Conservation (phyloP, 2,113 vertebrate genomes). For the Labeo rohita region DNA sequence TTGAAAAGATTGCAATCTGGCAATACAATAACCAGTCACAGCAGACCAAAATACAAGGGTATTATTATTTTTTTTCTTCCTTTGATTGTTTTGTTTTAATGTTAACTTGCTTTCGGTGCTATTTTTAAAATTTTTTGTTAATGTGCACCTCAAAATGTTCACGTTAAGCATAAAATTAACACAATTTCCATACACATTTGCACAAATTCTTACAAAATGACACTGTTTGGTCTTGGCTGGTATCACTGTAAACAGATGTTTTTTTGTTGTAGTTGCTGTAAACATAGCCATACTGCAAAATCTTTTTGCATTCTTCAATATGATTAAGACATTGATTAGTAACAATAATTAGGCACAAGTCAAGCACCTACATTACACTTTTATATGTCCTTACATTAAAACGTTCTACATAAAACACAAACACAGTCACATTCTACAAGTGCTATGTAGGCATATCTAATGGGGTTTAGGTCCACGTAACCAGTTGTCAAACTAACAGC, state of each 20-base stretch:
- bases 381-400: slow-evolving; percentile 69
- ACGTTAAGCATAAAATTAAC: not conserved
- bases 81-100: slow-evolving; percentile 28
- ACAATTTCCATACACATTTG: slow-evolving; percentile 9
- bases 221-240: slow-evolving; percentile 74
- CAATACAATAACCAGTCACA: slow-evolving; percentile 65
- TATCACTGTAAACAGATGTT: slow-evolving; percentile 70
- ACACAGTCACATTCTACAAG: slow-evolving; percentile 54
- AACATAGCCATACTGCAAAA: slow-evolving; percentile 59
- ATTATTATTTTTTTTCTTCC: slow-evolving; percentile 36
- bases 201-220: slow-evolving; percentile 66
- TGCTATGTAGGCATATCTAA: slow-evolving; percentile 65
- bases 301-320: slow-evolving; percentile 64
- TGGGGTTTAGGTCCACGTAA: slow-evolving; percentile 30
- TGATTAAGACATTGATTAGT: slow-evolving; percentile 67
- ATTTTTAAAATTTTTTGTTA: not conserved
- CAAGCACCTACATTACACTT: slow-evolving; percentile 71
- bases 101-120: not conserved
- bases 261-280: slow-evolving; percentile 50
- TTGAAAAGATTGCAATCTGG: slow-evolving; percentile 59
- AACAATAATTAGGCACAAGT: slow-evolving; percentile 72
- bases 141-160: slow-evolving; percentile 35
- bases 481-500: not conserved
- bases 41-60: slow-evolving; percentile 71
- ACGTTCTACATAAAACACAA: slow-evolving; percentile 69